Base-by-base conservation (phyloP, 1,140 invertebrate genomes). In the Centruroides vittatus region DNA sequence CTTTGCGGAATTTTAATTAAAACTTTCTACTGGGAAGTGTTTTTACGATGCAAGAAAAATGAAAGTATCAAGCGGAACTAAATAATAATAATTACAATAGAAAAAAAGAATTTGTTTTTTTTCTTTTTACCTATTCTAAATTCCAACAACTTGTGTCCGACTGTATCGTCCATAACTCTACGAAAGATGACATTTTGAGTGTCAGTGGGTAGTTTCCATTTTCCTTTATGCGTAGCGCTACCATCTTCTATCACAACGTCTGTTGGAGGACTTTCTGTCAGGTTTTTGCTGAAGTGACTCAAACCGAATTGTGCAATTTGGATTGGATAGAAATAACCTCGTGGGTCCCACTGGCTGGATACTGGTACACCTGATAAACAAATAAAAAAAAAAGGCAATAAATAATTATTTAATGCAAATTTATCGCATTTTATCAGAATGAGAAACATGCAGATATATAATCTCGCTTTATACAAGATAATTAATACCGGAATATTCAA, bases 261-360 rank as follows among this genome's bases (percentile, higher is more conserved):
- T 8, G 58, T 34, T 3, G 61, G 64, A 6, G 61, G 12, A n/a
- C 8, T 23, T 55, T 90, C 88, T 0, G 86, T 89, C 13, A 92
- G 71, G 57, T 92, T 89, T 76, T 97, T 97, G 73, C 91, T 95
- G 75, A 94, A 98, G 76, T 99, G 96, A 35, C 93, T 89, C 47
- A 99, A 74, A 0, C 91, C 96, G 74, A 93, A 99, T 73, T 99
- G 96, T 5, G 94, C 93, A 65, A 99, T 96, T 79, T 99, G 96
- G 3, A 95, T 98, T 0, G 95, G 93, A 78, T 99, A 99, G 73
- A 86, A 94, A 74, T 98, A 97, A 0, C 93, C 94, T 54, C 80
- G 68, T 11, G 72, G 66, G 53, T 92, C 87, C 94, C 94, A 98
- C 71, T 98, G 94, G 0, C 85, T 93, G 3, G 91, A 94, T 48